These are phyloP conservation scores for Lasioglossum oenotherae DNA, from an alignment of 2,888 invertebrate genomes.

Conservation along the genomic window DNA sequence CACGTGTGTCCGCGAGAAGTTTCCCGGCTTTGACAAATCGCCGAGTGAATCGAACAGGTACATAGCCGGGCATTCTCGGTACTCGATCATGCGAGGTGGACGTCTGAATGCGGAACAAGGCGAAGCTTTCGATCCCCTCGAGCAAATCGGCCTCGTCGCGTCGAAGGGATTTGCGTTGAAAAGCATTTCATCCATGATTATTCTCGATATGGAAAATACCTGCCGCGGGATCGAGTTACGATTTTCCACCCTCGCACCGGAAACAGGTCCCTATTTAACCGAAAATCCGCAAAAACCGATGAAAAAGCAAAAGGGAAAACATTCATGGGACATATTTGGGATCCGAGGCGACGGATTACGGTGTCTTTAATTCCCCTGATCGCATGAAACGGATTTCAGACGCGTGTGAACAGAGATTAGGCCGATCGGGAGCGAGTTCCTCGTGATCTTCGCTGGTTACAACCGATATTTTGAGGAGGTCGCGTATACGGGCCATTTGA, in stretches of 20 bases:
- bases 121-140: conserved; percentile 17
- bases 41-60: conserved; percentile 51
- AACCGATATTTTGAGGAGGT: conserved; percentile 81
- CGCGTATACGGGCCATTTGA: conserved; percentile 84
- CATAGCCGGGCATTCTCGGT: conserved; percentile 21
- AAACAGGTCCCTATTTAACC: neutral
- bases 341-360: neutral
- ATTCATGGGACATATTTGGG: neutral
- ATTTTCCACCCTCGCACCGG: conserved; percentile 25
- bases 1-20: conserved; percentile 6
- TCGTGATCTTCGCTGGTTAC: conserved; percentile 44
- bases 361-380: neutral
- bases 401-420: conserved; percentile 43
- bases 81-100: conserved; percentile 50
- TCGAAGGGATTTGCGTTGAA: conserved; percentile 42
- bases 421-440: conserved; percentile 27
- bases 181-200: conserved; percentile 22
- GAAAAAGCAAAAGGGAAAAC: neutral
- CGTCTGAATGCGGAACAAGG: conserved; percentile 37
- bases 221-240: conserved; percentile 37
- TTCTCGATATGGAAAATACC: conserved; percentile 26
- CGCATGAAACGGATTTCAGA: neutral
- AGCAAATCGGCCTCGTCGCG: conserved; percentile 14
- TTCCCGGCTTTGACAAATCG: conserved; percentile 40
- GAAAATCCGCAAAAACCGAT: neutral